Percentiles rank a stretch among this genome's conserved stretches.
phyloP scores from a whole-genome alignment of 2,113 vertebrate species.

The Spermophilus dauricus region DNA sequence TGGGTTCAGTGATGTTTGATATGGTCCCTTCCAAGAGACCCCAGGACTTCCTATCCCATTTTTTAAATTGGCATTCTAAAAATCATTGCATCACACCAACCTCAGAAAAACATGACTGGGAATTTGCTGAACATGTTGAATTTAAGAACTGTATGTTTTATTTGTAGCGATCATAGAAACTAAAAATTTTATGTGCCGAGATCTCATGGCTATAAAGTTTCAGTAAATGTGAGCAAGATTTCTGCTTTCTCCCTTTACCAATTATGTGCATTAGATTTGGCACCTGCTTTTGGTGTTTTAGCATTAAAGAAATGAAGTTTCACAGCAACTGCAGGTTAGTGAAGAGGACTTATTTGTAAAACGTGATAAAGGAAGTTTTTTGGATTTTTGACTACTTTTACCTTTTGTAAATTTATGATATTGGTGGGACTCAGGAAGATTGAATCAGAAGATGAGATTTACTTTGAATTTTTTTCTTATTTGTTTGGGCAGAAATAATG shows the following conservation, averaged over 20 bases:
- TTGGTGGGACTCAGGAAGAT: too few species aligned
- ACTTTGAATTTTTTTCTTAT: neutral
- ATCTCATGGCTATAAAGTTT: neutral
- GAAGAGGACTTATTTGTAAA: neutral
- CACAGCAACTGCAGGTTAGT: neutral
- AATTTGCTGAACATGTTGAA: neutral
- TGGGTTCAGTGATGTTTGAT: neutral
- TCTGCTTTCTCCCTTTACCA: neutral
- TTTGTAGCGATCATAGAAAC: neutral
- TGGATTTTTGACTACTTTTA: neutral
- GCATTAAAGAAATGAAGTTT: neutral
- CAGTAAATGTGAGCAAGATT: neutral
- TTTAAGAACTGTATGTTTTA: neutral
- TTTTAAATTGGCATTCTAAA: neutral
- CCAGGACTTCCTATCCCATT: neutral
- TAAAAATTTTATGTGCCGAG: neutral
- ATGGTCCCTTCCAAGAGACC: too few species aligned
- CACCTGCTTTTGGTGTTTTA: neutral
- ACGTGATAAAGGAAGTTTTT: neutral
- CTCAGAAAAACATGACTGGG: neutral
- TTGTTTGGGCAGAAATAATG: constrained; percentile 49
- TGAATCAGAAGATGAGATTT: neutral
- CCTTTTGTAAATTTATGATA: neutral
- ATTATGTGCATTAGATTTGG: neutral
- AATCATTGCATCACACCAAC: neutral